A percentile compares a stretch with the other conserved stretches of the same genome.
Conservation (phyloP, 37 sponge, comb jelly and placozoan genomes). For the Dysidea cf. avara region DNA sequence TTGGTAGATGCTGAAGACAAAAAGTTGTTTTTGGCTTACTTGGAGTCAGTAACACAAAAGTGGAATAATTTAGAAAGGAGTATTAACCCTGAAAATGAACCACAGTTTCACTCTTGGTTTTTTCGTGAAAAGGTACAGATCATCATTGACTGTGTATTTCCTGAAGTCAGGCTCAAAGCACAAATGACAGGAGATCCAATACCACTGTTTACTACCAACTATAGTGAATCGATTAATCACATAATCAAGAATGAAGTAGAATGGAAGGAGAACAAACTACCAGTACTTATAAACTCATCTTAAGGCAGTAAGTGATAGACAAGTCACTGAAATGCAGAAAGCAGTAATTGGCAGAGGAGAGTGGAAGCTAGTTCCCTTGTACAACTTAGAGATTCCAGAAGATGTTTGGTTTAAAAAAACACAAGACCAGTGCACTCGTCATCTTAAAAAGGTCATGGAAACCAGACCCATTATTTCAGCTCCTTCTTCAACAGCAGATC, state of each 20-base stretch:
- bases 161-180: background rate
- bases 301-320: background rate
- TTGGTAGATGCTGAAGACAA: conserved; percentile 24
- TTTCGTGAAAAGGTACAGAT: conserved; percentile 13
- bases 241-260: conserved; percentile 43
- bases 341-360: conserved; percentile 18
- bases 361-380: background rate
- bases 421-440: background rate
- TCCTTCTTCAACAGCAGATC: too few species aligned
- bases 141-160: conserved; percentile 10
- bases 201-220: conserved; percentile 27
- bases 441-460: background rate
- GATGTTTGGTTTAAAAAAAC: background rate
- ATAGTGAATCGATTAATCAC: conserved; percentile 38
- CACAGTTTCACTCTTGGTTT: conserved; percentile 35
- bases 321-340: background rate
- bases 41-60: background rate
- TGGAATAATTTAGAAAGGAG: conserved; percentile 46
- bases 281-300: conserved; percentile 18
- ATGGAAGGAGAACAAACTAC: conserved; percentile 47
- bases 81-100: background rate
- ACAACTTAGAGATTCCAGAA: background rate
- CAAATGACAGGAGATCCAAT: background rate
- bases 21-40: background rate
- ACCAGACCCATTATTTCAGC: background rate